Conservation (phyloP, 2,797 vertebrate genomes). For the Cynopterus sphinx region DNA sequence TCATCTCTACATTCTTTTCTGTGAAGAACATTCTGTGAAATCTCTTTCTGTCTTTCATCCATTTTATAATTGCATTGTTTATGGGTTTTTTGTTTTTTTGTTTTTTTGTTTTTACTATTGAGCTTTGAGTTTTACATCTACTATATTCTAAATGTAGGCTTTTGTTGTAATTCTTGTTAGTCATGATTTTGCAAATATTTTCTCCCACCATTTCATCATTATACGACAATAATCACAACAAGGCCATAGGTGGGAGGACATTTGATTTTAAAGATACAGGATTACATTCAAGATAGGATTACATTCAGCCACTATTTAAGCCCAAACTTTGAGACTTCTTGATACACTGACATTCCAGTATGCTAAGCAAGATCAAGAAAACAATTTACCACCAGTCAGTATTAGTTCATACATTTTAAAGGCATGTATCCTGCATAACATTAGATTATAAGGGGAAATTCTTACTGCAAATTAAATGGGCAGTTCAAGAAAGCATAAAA, state of each 20-base stretch:
- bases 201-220: constrained; percentile 1
- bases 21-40: background rate
- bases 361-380: background rate
- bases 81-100: background rate
- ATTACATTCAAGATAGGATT: background rate
- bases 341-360: background rate
- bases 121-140: background rate
- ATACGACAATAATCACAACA: background rate
- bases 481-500: constrained; percentile 27
- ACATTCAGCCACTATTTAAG: background rate
- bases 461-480: background rate
- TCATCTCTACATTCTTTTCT: background rate
- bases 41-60: background rate
- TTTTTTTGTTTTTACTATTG: background rate
- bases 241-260: background rate
- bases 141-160: background rate
- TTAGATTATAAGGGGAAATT: background rate
- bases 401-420: background rate
- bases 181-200: constrained; percentile 31
- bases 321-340: background rate
- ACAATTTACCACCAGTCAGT: background rate
- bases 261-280: background rate
- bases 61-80: background rate
- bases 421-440: background rate
- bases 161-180: too few relatives aligned